Base-by-base conservation (phyloP, 2,113 vertebrate genomes). In the Grantiella picta region DNA sequence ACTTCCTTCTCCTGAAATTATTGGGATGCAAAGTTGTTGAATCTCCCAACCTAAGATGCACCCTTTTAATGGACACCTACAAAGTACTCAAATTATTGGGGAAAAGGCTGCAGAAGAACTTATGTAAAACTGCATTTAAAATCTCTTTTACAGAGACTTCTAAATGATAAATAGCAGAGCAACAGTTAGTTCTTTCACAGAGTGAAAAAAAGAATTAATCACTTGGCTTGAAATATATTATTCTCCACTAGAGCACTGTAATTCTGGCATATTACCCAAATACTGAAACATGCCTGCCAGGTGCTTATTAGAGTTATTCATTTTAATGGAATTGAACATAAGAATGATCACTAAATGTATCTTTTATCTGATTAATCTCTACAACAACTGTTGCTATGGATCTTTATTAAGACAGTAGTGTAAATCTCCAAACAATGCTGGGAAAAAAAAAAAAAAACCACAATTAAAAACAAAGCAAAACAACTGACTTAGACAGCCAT, bases 311-410 rank as follows among this genome's bases (percentile, higher is more conserved):
- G 68, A 70, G 69, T 73, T 94, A 91, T n/a, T 94, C 1, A 91
- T 89, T 89, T 95, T 84, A 82, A 95, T 64, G 17, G 40, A 86
- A 87, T 35, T 79, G 44, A 65, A 54, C 36, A 29, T 68, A 89
- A 84, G 70, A 94, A 79, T 79, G 64, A 95, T 84, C 65, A 72
- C 31, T 76, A 91, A 89, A 71, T 4, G 2, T 50, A 59, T 35
- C 31, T 59, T 86, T 94, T 86, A 84, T 78, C 86, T 73, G 63
- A 90, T 65, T 89, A 86, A 94, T 94, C 29, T 60, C 57, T 81
- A 19, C 38, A 78, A 24, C 61, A 84, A 52, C 69, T 92, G 56
- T 84, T 95, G 33, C 68, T 28, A 73, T 64, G 29, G 38, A 33
- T 90, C 18, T 63, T 59, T 76, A 88, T 80, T 82, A 92, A 86